Percentiles rank a stretch among this genome's conserved stretches.
Conservation (phyloP, 1,140 invertebrate species). For the Lepidurus apus region DNA sequence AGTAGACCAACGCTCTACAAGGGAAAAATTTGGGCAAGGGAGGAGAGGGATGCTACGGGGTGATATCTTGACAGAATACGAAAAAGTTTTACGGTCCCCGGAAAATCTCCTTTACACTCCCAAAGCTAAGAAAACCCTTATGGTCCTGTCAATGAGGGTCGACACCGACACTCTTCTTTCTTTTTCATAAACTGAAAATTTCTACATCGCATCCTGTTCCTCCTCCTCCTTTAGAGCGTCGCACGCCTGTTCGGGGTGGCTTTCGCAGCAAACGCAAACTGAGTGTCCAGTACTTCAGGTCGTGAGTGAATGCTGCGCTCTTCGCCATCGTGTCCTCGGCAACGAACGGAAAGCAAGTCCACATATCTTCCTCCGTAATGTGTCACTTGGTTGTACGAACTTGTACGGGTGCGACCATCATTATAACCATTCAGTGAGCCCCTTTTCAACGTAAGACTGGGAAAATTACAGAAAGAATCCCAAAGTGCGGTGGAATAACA, state of each 20-base stretch:
- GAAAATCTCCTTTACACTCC: not conserved
- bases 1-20: not conserved
- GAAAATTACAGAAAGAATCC: not conserved
- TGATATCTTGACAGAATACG: not conserved
- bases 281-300: conserved; percentile 8
- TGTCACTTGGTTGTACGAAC: not conserved
- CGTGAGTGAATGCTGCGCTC: conserved; percentile 8
- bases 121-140: not conserved
- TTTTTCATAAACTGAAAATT: not conserved
- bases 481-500: no score
- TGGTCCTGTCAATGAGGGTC: not conserved
- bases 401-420: not conserved
- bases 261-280: not conserved
- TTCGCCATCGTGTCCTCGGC: not conserved
- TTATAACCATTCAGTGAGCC: not conserved
- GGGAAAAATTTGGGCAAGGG: not conserved
- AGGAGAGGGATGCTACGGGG: not conserved
- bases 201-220: conserved; percentile 6
- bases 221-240: not conserved
- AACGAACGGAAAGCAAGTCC: not conserved
- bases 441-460: not conserved
- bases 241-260: not conserved
- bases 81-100: not conserved
- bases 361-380: not conserved
- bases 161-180: not conserved